These are phyloP conservation scores for Chromoteleia sp. DNA, from an alignment of 2,888 invertebrate species.

Conservation along the genomic window DNA sequence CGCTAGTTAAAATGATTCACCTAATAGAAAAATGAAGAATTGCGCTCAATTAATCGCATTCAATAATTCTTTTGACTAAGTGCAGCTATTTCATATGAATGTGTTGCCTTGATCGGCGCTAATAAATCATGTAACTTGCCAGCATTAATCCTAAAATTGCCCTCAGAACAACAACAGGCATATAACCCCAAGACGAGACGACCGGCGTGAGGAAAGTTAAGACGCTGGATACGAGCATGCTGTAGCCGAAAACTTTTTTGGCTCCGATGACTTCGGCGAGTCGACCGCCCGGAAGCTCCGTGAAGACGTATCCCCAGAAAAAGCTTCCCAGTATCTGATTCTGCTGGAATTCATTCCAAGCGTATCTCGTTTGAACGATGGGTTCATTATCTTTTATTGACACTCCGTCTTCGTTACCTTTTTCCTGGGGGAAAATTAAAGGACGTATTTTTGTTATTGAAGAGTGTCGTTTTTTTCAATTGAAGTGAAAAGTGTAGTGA, in stretches of 20 bases:
- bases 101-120: not conserved
- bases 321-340: conserved; percentile 94
- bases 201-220: conserved; percentile 93
- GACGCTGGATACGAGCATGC: conserved; percentile 92
- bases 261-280: conserved; percentile 94
- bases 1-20: too few relatives aligned
- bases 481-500: too few relatives aligned
- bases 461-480: not conserved
- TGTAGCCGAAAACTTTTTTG: conserved; percentile 93
- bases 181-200: conserved; percentile 89
- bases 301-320: conserved; percentile 96
- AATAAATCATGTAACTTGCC: conserved; percentile 80
- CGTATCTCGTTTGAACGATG: conserved; percentile 85
- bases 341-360: conserved; percentile 92
- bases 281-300: conserved; percentile 95
- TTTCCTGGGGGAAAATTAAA: conserved; percentile 38
- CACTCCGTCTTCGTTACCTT: conserved; percentile 32
- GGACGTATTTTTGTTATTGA: not conserved
- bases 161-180: conserved; percentile 89
- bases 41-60: too few relatives aligned
- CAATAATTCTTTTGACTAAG: too few relatives aligned
- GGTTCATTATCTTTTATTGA: conserved; percentile 55
- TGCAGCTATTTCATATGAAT: too few relatives aligned
- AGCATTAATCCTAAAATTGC: conserved; percentile 91
- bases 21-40: too few relatives aligned